phyloP scores from a whole-genome alignment of 1,140 invertebrate species.

The Drosophila arawakana region DNA sequence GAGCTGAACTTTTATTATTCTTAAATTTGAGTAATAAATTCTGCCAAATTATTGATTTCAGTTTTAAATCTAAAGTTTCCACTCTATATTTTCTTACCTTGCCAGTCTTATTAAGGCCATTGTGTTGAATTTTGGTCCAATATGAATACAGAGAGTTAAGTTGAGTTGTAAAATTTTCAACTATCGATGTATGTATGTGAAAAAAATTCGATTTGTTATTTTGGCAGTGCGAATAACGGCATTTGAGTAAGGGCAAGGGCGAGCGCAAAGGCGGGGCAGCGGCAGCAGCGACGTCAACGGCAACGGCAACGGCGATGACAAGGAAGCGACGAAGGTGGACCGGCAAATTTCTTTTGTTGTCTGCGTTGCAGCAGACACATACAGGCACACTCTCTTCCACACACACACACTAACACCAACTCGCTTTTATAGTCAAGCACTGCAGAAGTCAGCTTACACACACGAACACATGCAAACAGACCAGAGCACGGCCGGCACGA shows the following conservation, averaged over 20 bases:
- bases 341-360: slow-evolving; percentile 75
- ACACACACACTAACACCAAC: slow-evolving; percentile 27
- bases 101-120: slow-evolving; percentile 82
- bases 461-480: slow-evolving; percentile 25
- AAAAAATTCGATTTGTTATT: slow-evolving; percentile 56
- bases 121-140: slow-evolving; percentile 46
- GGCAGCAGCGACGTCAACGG: too few species aligned
- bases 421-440: slow-evolving; percentile 16
- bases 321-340: slow-evolving; percentile 48
- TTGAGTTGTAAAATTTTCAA: slow-evolving; percentile 64
- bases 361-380: slow-evolving; percentile 53
- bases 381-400: slow-evolving; percentile 11
- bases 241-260: slow-evolving; percentile 41
- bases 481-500: slow-evolving; percentile 58
- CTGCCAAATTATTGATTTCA: too few species aligned
- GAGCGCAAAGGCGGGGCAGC: too few species aligned
- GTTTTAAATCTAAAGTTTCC: not conserved
- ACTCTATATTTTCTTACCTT: slow-evolving; percentile 62
- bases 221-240: slow-evolving; percentile 80
- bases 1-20: too few species aligned
- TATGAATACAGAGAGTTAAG: slow-evolving; percentile 33
- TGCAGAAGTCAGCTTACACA: slow-evolving; percentile 26
- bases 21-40: too few species aligned
- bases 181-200: slow-evolving; percentile 24
- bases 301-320: not conserved